These are phyloP conservation scores for Crotophaga sulcirostris DNA, from an alignment of 2,113 vertebrate genomes.

Conservation along the genomic window DNA sequence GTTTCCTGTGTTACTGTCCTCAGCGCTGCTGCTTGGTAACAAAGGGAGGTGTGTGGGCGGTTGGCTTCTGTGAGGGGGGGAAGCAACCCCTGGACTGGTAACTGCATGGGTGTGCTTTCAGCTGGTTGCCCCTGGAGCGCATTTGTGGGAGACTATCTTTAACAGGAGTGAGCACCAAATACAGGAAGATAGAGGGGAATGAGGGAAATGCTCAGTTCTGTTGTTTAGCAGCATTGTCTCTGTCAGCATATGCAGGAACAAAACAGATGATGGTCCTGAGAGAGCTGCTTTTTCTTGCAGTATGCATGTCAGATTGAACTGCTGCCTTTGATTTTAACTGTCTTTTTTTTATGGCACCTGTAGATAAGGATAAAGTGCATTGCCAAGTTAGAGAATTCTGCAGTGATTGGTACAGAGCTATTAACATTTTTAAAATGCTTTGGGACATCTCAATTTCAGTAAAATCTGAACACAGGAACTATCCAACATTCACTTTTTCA, in stretches of 20 bases:
- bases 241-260: neutral
- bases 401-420: neutral
- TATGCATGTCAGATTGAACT: neutral
- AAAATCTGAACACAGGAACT: neutral
- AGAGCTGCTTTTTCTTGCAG: neutral
- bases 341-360: neutral
- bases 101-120: neutral
- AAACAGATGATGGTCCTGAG: neutral
- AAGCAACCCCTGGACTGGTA: neutral
- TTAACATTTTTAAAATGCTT: neutral
- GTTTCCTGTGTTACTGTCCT: neutral
- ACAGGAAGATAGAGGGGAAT: neutral
- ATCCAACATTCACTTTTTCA: neutral
- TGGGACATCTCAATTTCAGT: neutral
- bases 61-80: neutral
- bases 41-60: fast-evolving
- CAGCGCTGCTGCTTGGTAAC: neutral
- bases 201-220: neutral
- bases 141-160: neutral
- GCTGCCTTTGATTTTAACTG: neutral
- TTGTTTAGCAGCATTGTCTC: neutral
- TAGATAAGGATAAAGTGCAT: neutral
- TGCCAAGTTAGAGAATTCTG: neutral
- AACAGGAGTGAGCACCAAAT: neutral
- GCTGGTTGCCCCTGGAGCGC: neutral